Conservation (phyloP, 2,113 vertebrate genomes). For the Ochotona princeps region DNA sequence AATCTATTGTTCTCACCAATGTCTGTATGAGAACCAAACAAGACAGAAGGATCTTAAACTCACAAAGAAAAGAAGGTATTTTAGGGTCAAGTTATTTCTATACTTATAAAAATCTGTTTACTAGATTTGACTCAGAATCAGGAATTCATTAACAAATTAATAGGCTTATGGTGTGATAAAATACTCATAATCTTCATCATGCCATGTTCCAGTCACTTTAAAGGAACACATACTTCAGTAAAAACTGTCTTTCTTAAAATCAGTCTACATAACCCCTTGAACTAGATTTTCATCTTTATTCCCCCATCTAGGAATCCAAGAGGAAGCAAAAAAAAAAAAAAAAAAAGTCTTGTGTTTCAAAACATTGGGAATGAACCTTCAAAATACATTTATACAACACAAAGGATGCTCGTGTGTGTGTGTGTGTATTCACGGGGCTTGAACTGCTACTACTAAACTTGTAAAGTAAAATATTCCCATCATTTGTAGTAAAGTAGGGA, state of each 20-base stretch:
- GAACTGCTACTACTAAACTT: not conserved
- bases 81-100: not conserved
- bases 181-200: not conserved
- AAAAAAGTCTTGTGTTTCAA: not conserved
- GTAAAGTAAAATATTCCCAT: not conserved
- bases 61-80: not conserved
- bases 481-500: not conserved
- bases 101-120: not conserved
- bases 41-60: not conserved
- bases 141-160: not conserved
- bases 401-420: not conserved
- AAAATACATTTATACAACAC: not conserved
- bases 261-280: not conserved
- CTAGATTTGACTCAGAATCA: not conserved
- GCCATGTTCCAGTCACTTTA: not conserved
- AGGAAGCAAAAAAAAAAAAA: not conserved
- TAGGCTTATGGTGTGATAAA: not conserved
- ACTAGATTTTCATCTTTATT: not conserved
- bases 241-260: constrained; percentile 6
- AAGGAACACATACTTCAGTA: not conserved
- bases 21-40: not conserved
- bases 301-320: not conserved
- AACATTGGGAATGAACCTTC: not conserved
- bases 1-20: not conserved
- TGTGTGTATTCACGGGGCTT: not conserved